Base-by-base conservation (phyloP, 2,888 invertebrate genomes). In the Lapara coniferarum region DNA sequence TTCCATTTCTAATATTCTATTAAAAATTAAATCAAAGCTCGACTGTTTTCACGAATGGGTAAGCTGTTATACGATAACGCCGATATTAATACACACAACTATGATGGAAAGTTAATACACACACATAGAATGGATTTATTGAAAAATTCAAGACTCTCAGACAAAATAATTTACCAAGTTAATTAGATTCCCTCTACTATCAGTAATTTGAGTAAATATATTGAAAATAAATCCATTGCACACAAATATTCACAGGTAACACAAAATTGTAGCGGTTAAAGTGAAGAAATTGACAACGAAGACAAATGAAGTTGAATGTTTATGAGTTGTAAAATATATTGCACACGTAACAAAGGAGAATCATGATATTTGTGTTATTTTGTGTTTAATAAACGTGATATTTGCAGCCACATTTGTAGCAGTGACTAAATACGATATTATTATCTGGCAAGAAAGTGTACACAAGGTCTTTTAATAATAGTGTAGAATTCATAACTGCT, bases 251-350 rank as follows among this genome's bases (percentile, higher is more conserved):
- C 19, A 19, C 19, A 19, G 12, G 16, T 10, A 16, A n/a, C 8
- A 16, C 53, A 53, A 53, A 7, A 53, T 16, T 10, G 19, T 55
- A 63, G 19, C 13, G 7, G 16, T 49, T 19, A 19, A 63, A 63
- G 19, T 59, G 10, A 59, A 59, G 13, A 63, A 63, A 63, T 25
- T 13, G 19, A 19, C 10, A 49, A 46, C 19, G 12, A 49, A 49
- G 46, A 63, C 63, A 63, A 49, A 63, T 46, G 19, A 19, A 63
- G 19, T 46, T 19, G 46, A 19, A 19, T 19, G 49, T 63, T 46
- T 49, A 63, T 63, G 49, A 63, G 46, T 14, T 49, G 63, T 14
- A 8, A 46, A 63, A 49, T 13, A 63, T 49, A 1, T 63, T 63
- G 49, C 59, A 55, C 7, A 49, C 19, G 46, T 25, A 63, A 46